These are phyloP conservation scores for Corticium candelabrum DNA, from an alignment of 37 sponge, comb jelly and placozoan genomes.

Conservation along the genomic window DNA sequence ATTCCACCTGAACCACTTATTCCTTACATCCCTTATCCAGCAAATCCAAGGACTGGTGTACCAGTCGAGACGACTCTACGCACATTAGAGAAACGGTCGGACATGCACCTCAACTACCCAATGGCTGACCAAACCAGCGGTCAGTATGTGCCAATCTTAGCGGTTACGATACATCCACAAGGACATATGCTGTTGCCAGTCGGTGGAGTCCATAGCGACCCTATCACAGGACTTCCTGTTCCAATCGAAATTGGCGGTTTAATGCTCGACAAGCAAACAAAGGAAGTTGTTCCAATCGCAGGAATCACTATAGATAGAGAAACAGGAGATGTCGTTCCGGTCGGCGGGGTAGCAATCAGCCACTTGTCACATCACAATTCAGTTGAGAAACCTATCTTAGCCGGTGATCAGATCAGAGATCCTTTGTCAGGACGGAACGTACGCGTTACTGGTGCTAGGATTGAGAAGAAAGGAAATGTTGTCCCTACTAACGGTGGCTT, in stretches of 20 bases:
- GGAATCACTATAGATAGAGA: conserved; percentile 10
- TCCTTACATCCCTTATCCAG: conserved; percentile 23
- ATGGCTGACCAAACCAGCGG: conserved; percentile 26
- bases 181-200: conserved; percentile 17
- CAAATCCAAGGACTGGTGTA: not conserved
- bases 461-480: not conserved
- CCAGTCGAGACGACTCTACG: conserved; percentile 15
- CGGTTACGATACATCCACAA: conserved; percentile 24
- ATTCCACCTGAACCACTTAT: conserved; percentile 13
- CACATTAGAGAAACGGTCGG: conserved; percentile 12
- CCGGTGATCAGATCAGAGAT: conserved; percentile 10
- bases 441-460: conserved; percentile 7
- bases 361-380: no score
- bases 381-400: not conserved
- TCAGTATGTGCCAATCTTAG: conserved; percentile 17
- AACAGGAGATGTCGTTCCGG: conserved; percentile 22
- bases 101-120: conserved; percentile 1
- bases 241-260: conserved; percentile 27
- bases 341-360: conserved; percentile 12
- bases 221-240: conserved; percentile 12
- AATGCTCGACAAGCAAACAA: conserved; percentile 13
- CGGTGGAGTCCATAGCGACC: conserved; percentile 22
- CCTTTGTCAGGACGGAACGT: conserved; percentile 13
- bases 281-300: conserved; percentile 6
- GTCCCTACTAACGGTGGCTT: conserved; percentile 1